A percentile compares a stretch with the other conserved stretches of the same genome.
Evolutionary conservation across 2,113 vertebrate species (phyloP).

Genomic region (Miniopterus natalensis): DNA sequence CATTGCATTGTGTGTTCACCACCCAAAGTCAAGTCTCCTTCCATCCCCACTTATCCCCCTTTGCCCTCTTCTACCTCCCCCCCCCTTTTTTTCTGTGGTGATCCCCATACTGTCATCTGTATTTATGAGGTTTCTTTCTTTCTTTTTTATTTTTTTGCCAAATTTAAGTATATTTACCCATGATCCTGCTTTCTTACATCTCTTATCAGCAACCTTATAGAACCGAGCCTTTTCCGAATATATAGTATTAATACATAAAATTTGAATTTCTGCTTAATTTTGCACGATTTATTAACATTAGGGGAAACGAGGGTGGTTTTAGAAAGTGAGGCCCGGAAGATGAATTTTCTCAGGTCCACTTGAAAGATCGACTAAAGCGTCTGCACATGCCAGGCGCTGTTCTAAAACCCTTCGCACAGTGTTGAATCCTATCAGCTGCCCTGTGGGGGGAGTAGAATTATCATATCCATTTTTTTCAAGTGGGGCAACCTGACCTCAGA

Average conservation of each 20-base stretch:
- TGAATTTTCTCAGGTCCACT: background rate
- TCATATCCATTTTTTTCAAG: background rate
- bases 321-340: background rate
- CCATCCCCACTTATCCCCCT: background rate
- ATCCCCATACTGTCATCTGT: background rate
- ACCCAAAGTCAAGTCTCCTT: background rate
- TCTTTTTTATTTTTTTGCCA: background rate
- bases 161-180: background rate
- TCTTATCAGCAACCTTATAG: background rate
- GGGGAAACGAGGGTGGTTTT: background rate
- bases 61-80: background rate
- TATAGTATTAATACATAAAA: background rate
- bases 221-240: background rate
- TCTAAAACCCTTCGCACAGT: background rate
- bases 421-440: background rate
- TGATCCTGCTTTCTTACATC: background rate
- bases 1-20: background rate
- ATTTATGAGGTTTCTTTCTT: background rate
- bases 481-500: background rate
- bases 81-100: background rate
- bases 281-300: background rate
- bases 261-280: background rate
- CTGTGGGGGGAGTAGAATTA: background rate
- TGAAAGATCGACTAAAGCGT: background rate
- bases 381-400: accelerated